Base-by-base conservation (phyloP, 2,888 invertebrate genomes). In the Megastigmus dorsalis region DNA sequence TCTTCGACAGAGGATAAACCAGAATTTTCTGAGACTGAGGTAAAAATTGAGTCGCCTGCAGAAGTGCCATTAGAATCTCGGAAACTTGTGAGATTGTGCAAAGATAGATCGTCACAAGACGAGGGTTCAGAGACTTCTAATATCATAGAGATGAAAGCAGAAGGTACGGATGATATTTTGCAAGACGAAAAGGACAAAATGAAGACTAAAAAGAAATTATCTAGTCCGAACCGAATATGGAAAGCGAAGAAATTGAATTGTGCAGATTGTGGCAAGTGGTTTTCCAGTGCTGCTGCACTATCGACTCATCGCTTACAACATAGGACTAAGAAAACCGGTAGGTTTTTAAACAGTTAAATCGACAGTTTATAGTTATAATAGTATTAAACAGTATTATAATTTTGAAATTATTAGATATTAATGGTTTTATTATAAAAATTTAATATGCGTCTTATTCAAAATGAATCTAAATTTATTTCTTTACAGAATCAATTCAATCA, bases 291-390 rank as follows among this genome's bases (percentile, higher is more conserved):
- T n/a, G 81, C 82, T 6, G 78, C 81, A 3, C 63, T 86, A 1
- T 74, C 79, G 0, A 80, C 82, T 2, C 88, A 88, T 80, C 81
- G 79, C 67, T 78, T 87, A 13, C 84, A 85, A 52, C 88, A 88
- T 73, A 81, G 81, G 18, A 86, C 85, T 72, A 84, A 84, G 52
- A 86, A 84, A 81, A 81, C 84, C 63, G 85, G 87, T 86, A 80
- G 76, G 75, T 79, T 20, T 33, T 50, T n/a, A 10, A 36, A 5
- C 5, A 18, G 3, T 43, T 23, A 10, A 63, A 36, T 30, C 54
- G 18, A 9, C 50, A 13, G 2, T 38, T 23, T 20, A n/a, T n/a
- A n/a, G n/a, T n/a, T n/a, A n/a, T n/a, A n/a, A n/a, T n/a, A n/a
- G n/a, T n/a, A n/a, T n/a, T n/a, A n/a, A n/a, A n/a, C n/a, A n/a